A percentile compares a stretch with the other conserved stretches of the same genome.
phyloP scores from a whole-genome alignment of 2,113 vertebrate genomes.

The Ageneiosus marmoratus region DNA sequence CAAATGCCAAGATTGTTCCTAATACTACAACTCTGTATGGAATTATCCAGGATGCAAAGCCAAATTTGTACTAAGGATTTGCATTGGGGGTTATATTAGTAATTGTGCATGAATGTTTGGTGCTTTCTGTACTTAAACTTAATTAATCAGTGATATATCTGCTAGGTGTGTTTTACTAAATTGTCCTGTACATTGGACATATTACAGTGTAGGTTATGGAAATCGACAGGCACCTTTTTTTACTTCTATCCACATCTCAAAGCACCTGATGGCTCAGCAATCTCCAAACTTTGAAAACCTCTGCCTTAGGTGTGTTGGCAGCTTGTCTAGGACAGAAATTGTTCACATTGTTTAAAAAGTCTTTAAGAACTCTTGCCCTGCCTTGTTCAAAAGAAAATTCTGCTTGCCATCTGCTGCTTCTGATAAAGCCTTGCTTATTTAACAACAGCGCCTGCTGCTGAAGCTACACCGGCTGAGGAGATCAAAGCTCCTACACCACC shows the following conservation, averaged over 20 bases:
- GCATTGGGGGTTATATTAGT: background rate
- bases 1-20: too few relatives aligned
- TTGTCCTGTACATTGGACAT: background rate
- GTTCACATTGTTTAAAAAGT: background rate
- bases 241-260: background rate
- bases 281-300: background rate
- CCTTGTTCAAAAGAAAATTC: slow-evolving; percentile 26
- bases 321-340: background rate
- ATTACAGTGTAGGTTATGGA: too few relatives aligned
- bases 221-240: background rate
- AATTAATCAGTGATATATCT: background rate
- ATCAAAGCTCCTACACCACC: slow-evolving; percentile 71
- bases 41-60: slow-evolving; percentile 11
- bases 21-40: background rate
- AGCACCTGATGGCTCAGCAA: background rate
- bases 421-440: slow-evolving; percentile 55
- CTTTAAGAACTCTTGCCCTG: background rate
- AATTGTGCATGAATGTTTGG: background rate
- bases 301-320: background rate
- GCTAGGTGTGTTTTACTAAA: background rate
- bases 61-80: background rate
- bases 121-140: background rate
- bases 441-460: slow-evolving; percentile 68
- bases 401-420: slow-evolving; percentile 44
- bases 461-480: slow-evolving; percentile 67